A percentile compares a stretch with the other conserved stretches of the same genome.
These are phyloP conservation scores for Siniperca chuatsi DNA, from an alignment of 2,113 vertebrate species.

Conservation along the genomic window DNA sequence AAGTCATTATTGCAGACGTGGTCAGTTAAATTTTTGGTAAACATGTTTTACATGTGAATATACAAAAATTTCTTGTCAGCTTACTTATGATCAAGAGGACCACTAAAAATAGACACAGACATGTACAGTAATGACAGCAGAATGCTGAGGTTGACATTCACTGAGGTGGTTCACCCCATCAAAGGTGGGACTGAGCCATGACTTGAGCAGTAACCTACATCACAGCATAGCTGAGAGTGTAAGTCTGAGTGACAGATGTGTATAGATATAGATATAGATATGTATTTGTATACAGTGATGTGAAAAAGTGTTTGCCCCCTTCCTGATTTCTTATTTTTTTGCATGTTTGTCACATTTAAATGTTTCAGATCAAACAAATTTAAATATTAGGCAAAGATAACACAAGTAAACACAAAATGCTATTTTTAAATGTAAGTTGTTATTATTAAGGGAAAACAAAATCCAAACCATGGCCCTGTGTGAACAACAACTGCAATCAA, in stretches of 20 bases:
- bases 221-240: not conserved
- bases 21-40: constrained; percentile 12
- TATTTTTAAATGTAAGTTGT: no score
- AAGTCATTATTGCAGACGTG: not conserved
- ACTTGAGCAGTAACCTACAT: constrained; percentile 1
- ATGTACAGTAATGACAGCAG: constrained; percentile 18
- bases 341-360: no score
- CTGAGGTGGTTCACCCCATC: constrained; percentile 7
- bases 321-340: no score
- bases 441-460: no score
- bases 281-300: not conserved
- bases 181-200: not conserved
- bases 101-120: constrained; percentile 46
- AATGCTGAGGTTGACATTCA: constrained; percentile 46
- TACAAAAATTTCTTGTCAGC: constrained; percentile 39
- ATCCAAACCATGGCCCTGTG: no score
- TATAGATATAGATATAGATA: no score
- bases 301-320: no score
- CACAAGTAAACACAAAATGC: no score
- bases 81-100: constrained; percentile 29
- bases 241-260: constrained; percentile 31
- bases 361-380: no score
- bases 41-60: constrained; percentile 17
- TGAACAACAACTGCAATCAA: no score
- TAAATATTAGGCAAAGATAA: no score